Conservation (phyloP, 2,888 invertebrate species). For the Eupithecia pulchellata region DNA sequence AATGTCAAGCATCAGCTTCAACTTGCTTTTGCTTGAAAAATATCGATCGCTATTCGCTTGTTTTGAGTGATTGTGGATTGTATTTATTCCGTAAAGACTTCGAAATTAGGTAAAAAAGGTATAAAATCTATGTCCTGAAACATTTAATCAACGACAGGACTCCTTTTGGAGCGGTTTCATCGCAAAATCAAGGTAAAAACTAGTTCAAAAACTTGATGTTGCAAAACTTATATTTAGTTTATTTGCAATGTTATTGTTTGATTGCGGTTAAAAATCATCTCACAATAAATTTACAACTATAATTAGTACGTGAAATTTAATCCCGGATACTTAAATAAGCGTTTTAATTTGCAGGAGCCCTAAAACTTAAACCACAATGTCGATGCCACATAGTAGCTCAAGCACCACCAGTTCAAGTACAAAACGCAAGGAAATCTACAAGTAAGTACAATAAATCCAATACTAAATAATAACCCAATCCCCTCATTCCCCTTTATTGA, state of each 20-base stretch:
- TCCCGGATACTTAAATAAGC: not conserved
- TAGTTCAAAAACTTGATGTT: not conserved
- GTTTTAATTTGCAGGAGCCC: conserved; percentile 26
- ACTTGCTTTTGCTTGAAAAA: conserved; percentile 11
- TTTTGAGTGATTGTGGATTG: conserved; percentile 28
- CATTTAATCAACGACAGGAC: not conserved
- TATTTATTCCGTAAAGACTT: conserved; percentile 3
- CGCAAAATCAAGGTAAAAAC: conserved; percentile 17
- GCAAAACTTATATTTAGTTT: conserved; percentile 6
- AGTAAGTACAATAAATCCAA: conserved; percentile 60
- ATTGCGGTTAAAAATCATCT: not conserved
- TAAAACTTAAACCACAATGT: conserved; percentile 59
- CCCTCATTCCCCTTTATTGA: not conserved
- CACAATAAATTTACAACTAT: not conserved
- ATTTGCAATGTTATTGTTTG: conserved; percentile 19
- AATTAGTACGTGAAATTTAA: not conserved
- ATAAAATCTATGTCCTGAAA: not conserved
- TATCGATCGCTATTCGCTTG: conserved; percentile 27
- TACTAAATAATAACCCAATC: not conserved
- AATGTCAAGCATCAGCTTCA: conserved; percentile 26
- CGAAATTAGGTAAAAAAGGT: not conserved
- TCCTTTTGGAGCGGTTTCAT: conserved; percentile 13
- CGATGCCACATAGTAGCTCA: conserved; percentile 83
- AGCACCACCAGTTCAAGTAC: conserved; percentile 80
- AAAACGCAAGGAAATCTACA: conserved; percentile 83